A percentile compares a stretch with the other conserved stretches of the same genome.
Evolutionary conservation across 2,888 invertebrate genomes (phyloP).

Genomic region (Standfussiana lucernea): DNA sequence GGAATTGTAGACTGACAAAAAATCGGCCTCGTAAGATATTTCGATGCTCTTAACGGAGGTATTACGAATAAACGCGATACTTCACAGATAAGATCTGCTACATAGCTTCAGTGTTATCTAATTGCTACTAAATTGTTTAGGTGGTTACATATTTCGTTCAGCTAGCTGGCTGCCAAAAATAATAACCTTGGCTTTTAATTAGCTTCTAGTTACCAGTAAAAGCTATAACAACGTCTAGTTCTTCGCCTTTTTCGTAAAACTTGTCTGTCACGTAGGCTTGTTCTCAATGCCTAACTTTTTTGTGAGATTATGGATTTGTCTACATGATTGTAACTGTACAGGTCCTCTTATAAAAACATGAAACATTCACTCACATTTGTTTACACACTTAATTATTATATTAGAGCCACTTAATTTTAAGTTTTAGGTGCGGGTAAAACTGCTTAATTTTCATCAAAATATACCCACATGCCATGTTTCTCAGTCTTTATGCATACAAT

Average conservation of each 20-base stretch:
- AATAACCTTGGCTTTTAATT: constrained; percentile 71
- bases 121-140: constrained; percentile 56
- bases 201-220: constrained; percentile 63
- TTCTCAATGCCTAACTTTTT: not conserved
- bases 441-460: constrained; percentile 36
- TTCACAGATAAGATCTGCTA: constrained; percentile 49
- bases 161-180: constrained; percentile 64
- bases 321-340: not conserved
- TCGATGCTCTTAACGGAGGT: constrained; percentile 49
- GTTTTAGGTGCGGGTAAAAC: constrained; percentile 19
- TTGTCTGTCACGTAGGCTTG: constrained; percentile 22
- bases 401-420: constrained; percentile 20
- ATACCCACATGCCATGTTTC: constrained; percentile 9
- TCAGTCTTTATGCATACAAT: constrained; percentile 10
- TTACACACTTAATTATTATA: constrained; percentile 35
- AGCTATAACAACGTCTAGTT: constrained; percentile 48
- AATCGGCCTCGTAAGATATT: constrained; percentile 72
- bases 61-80: constrained; percentile 53
- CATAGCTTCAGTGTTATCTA: constrained; percentile 58
- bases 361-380: constrained; percentile 24
- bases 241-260: constrained; percentile 32
- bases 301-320: not conserved
- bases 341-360: not conserved
- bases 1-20: constrained; percentile 76
- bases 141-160: constrained; percentile 46